phyloP scores from a whole-genome alignment of 1,140 invertebrate species.

The Drosophila sechellia region DNA sequence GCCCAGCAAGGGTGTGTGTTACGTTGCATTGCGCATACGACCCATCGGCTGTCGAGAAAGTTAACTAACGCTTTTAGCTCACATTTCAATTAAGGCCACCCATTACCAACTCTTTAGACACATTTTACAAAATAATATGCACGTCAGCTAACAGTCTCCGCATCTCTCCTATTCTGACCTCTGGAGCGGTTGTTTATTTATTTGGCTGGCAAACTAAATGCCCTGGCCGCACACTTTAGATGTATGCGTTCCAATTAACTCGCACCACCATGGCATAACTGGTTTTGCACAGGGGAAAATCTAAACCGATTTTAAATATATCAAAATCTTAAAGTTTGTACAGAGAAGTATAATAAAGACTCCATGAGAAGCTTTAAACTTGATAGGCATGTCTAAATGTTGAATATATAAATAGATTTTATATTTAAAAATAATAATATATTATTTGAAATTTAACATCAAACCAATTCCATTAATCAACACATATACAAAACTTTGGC shows the following conservation, averaged over 20 bases:
- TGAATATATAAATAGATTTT: too few relatives aligned
- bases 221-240: constrained; percentile 39
- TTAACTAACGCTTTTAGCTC: constrained; percentile 46
- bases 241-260: constrained; percentile 73
- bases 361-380: too few relatives aligned
- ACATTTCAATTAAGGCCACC: constrained; percentile 64
- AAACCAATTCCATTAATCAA: too few relatives aligned
- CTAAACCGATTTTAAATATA: too few relatives aligned
- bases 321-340: too few relatives aligned
- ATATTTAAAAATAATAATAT: background rate
- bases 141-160: constrained; percentile 14
- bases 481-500: background rate
- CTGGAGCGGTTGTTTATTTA: constrained; percentile 45
- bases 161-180: background rate
- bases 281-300: constrained; percentile 3
- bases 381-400: too few relatives aligned
- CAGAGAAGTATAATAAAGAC: too few relatives aligned
- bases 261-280: constrained; percentile 26
- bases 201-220: constrained; percentile 65
- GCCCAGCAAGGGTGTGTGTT: constrained; percentile 18
- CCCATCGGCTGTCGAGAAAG: constrained; percentile 31
- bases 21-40: constrained; percentile 44
- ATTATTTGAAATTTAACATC: background rate
- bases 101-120: constrained; percentile 51
- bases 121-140: constrained; percentile 60